Conservation (phyloP, 37 sponge, comb jelly and placozoan species). For the Cliona cf. orientalis region DNA sequence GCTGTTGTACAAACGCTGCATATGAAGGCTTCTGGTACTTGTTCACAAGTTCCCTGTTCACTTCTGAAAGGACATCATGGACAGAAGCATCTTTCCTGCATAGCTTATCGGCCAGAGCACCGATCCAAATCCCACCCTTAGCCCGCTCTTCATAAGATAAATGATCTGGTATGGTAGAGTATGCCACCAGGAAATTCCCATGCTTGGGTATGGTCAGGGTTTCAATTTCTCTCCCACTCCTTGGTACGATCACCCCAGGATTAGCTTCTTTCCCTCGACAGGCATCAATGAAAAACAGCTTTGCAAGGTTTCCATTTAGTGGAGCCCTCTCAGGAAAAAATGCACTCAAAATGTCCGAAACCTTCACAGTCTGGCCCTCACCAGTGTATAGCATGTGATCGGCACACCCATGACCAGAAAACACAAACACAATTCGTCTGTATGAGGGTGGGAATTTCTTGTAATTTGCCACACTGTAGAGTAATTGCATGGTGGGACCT, state of each 20-base stretch:
- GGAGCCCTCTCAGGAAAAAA: conserved; percentile 5
- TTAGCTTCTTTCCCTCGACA: conserved; percentile 9
- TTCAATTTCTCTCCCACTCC: not conserved
- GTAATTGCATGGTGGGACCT: not conserved
- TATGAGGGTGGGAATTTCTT: conserved; percentile 13
- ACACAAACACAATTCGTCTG: conserved; percentile 51
- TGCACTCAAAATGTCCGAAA: conserved; percentile 11
- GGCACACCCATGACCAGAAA: conserved; percentile 50
- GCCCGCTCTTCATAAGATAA: conserved; percentile 20
- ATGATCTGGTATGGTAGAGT: conserved; percentile 46
- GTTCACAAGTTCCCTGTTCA: conserved; percentile 4
- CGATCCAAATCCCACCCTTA: conserved; percentile 37
- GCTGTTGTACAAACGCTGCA: not conserved
- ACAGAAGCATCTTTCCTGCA: conserved; percentile 9
- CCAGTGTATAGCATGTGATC: conserved; percentile 16
- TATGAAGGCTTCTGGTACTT: not conserved
- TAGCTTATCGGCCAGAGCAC: conserved; percentile 11
- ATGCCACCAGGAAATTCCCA: conserved; percentile 46
- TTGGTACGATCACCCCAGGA: not conserved
- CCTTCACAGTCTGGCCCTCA: not conserved
- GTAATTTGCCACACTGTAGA: not conserved
- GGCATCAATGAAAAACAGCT: conserved; percentile 63
- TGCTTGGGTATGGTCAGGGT: not conserved
- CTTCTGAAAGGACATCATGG: conserved; percentile 13
- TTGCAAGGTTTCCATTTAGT: not conserved